Evolutionary conservation across 2,113 vertebrate genomes (phyloP).

Genomic region (Micromys minutus): DNA sequence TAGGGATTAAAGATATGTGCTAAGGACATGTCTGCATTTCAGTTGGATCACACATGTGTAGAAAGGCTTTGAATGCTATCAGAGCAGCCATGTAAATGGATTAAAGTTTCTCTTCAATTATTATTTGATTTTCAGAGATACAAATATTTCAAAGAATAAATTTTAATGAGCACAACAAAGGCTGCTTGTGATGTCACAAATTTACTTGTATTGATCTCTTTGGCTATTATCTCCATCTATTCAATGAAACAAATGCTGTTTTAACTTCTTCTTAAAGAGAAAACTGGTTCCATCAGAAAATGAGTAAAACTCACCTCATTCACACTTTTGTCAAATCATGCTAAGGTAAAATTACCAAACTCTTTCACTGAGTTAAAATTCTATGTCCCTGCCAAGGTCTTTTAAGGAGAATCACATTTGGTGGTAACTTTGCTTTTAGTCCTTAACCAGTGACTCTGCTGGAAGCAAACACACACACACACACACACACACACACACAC

Average conservation of each 20-base stretch:
- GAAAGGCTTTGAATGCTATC: no score
- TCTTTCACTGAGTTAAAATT: constrained; percentile 42
- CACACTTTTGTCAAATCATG: constrained; percentile 44
- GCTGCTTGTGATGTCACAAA: not conserved
- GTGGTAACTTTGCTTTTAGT: constrained; percentile 39
- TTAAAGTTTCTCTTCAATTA: not conserved
- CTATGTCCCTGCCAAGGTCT: not conserved
- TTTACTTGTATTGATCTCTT: not conserved
- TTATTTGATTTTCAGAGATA: constrained; percentile 53
- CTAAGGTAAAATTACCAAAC: not conserved
- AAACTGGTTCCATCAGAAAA: not conserved
- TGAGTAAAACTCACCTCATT: not conserved
- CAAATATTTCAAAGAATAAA: not conserved
- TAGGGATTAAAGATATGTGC: no score
- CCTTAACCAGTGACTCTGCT: not conserved
- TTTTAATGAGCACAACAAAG: not conserved
- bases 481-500: not conserved
- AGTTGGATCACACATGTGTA: no score
- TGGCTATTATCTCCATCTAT: not conserved
- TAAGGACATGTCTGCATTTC: no score
- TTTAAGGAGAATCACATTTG: constrained; percentile 19
- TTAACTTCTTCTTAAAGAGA: not conserved
- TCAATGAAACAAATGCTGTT: constrained; percentile 27
- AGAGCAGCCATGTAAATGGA: no score
- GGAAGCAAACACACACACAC: not conserved